phyloP scores from a whole-genome alignment of 2,113 vertebrate genomes.

The Oxyura jamaicensis region DNA sequence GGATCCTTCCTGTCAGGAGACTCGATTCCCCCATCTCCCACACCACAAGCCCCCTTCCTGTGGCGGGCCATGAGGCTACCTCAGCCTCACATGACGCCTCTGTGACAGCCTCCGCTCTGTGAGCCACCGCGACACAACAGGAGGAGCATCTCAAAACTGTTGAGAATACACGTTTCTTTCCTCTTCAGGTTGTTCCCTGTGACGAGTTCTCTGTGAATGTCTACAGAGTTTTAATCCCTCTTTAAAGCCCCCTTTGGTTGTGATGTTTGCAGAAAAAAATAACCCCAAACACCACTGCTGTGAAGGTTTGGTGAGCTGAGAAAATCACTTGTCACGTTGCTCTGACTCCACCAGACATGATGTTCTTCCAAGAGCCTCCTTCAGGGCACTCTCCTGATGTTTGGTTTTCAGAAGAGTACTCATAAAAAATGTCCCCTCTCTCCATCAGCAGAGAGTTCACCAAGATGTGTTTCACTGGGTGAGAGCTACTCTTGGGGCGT shows the following conservation, averaged over 20 bases:
- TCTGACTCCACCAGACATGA: not conserved
- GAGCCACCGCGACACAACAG: rapidly evolving
- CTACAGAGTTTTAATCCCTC: not conserved
- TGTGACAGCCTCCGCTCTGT: rapidly evolving
- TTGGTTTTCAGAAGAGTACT: not conserved
- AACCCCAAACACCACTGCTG: not conserved
- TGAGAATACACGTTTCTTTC: not conserved
- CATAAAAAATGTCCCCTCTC: not conserved
- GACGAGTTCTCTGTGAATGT: not conserved
- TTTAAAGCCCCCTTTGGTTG: not conserved
- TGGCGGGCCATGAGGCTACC: not conserved
- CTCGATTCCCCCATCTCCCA: not conserved
- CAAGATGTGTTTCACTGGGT: rapidly evolving
- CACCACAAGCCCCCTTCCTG: rapidly evolving
- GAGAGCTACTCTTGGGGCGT: not conserved
- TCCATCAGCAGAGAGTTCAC: not conserved
- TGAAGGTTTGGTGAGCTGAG: not conserved
- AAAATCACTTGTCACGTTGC: rapidly evolving
- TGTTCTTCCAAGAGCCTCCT: not conserved
- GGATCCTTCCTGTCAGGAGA: not conserved
- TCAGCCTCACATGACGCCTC: not conserved
- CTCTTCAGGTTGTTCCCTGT: not conserved
- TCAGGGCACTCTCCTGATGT: not conserved
- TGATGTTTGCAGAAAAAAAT: not conserved
- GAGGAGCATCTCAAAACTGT: not conserved